Evolutionary conservation across 2,888 invertebrate genomes (phyloP).

Genomic region (Brachycybe producta): DNA sequence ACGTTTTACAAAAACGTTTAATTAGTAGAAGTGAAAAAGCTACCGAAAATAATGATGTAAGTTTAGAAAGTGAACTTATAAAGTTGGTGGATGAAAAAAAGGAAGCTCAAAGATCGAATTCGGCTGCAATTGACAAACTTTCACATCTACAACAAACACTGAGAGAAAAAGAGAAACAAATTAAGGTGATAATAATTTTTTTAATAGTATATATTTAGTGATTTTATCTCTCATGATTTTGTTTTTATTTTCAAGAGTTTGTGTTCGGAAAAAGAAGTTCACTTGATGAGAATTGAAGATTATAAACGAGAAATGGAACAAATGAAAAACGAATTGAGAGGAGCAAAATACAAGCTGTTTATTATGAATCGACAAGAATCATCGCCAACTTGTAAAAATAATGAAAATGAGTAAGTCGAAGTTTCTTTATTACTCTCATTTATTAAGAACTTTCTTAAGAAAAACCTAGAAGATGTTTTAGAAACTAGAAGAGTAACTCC

Average conservation of each 20-base stretch:
- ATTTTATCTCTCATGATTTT: too few relatives aligned
- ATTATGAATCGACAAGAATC: too few relatives aligned
- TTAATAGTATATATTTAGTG: background rate
- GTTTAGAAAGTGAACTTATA: background rate
- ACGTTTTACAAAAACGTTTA: constrained; percentile 8
- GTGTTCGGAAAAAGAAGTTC: constrained; percentile 1
- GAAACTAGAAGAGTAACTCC: too few relatives aligned
- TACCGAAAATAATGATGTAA: background rate
- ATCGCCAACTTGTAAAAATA: too few relatives aligned
- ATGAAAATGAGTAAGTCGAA: background rate
- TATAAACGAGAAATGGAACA: constrained; percentile 3
- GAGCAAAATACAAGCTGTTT: constrained; percentile 7
- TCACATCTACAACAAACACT: background rate
- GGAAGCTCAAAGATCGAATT: background rate
- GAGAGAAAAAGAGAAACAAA: constrained; percentile 1
- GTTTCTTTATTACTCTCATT: too few relatives aligned
- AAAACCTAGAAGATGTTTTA: too few relatives aligned
- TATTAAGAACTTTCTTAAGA: too few relatives aligned
- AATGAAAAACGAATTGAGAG: background rate
- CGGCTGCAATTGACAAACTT: background rate
- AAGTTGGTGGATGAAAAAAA: background rate
- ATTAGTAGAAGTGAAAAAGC: constrained; percentile 2
- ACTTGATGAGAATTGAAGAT: background rate
- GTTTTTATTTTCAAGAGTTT: too few relatives aligned
- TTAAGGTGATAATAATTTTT: constrained; percentile 3